These are phyloP conservation scores for Neodon shergylaensis DNA, from an alignment of 2,113 vertebrate species.

Conservation along the genomic window DNA sequence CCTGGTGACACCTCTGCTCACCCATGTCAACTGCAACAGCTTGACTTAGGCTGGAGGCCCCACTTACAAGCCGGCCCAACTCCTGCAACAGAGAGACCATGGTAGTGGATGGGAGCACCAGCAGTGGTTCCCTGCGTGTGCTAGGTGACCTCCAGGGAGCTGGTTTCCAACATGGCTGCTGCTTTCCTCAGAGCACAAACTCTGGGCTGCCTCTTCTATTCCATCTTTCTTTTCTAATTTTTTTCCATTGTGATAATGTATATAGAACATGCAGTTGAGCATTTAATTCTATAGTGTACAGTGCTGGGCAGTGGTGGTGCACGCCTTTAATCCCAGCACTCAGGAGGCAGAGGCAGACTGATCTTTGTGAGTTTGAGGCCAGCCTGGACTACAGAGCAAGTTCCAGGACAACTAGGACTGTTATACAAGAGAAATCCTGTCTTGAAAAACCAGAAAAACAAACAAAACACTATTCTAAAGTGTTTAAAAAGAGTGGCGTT, in stretches of 20 bases:
- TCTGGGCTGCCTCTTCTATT: neutral
- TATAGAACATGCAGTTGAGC: neutral
- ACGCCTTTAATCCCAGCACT: neutral
- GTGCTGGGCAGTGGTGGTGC: neutral
- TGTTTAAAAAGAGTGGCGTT: neutral
- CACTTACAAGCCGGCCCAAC: neutral
- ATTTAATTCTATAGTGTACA: neutral
- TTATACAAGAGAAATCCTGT: neutral
- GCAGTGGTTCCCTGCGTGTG: neutral
- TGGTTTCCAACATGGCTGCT: neutral
- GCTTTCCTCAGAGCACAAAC: neutral
- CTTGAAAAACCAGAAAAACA: neutral
- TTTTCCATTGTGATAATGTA: neutral
- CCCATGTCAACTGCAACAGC: neutral
- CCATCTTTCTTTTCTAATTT: neutral
- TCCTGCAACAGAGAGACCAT: fast-evolving
- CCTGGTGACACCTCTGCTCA: neutral
- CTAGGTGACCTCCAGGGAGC: neutral
- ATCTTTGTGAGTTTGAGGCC: neutral
- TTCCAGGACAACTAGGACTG: neutral
- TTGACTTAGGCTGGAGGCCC: neutral
- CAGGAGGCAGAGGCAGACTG: neutral
- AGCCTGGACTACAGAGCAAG: neutral
- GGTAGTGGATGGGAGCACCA: neutral
- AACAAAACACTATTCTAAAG: neutral